Base-by-base conservation (phyloP, 2,888 invertebrate species). In the Hirtodrosophila duncani region DNA sequence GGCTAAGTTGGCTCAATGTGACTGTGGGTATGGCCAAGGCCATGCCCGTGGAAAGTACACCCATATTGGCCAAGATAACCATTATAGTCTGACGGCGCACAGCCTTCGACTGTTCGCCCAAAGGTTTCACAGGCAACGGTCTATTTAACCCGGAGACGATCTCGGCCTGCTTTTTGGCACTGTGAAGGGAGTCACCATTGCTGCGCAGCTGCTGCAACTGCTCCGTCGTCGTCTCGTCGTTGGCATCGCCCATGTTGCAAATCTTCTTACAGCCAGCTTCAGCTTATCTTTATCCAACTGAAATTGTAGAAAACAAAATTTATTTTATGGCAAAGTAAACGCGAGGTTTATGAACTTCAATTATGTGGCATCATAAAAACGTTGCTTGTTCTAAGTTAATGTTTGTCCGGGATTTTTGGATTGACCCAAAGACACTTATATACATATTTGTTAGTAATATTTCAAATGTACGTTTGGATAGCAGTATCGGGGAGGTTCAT, bases 1-100 rank as follows among this genome's bases (percentile, higher is more conserved):
- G 77, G 3, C 56, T 83, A 4, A 87, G 65, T 31, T 85, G 83
- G 2, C 45, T 36, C 16, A 84, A 42, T 1, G 83, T 81, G 1
- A 87, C 81, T 1, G 87, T 83, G 14, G 87, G 87, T 42, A 85
- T 61, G 4, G 85, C 87, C 29, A 87, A 23, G 0, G 70, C 78
- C 75, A 87, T 83, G 0, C 87, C 87, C 3, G 77, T 70, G 1
- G 87, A 81, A 6, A 87, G 34, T 8, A 86, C 58, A 2, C 86
- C 84, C 31, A 87, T 39, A 48, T 87, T 87, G 11, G 84, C 84
- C 23, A 87, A 48, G 33, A 86, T 57, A 7, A 84, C 84, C 82
- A 86, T 86, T 1, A 68, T 52, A 0, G 82, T 81, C 53, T 86
- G 86, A 16, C 86, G 82, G 2, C 75, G 69, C 10, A 86, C 74